phyloP scores from a whole-genome alignment of 2,113 vertebrate species.

The Chionis minor region DNA sequence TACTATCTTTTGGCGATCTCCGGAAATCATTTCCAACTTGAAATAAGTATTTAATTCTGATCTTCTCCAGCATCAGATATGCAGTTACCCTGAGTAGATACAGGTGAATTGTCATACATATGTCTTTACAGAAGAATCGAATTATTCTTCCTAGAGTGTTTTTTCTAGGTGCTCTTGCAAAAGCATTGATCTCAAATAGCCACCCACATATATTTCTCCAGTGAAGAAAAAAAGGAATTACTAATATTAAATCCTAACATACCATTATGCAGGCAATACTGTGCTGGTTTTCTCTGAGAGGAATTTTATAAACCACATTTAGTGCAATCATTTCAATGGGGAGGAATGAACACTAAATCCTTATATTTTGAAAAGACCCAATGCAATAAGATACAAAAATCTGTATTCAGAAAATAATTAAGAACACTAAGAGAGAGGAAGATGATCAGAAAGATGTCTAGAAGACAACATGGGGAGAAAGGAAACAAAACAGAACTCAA shows the following conservation, averaged over 20 bases:
- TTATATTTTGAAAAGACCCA: background rate
- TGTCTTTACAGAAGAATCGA: background rate
- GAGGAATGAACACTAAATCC: background rate
- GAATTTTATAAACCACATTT: background rate
- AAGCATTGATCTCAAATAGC: background rate
- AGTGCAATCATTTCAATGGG: background rate
- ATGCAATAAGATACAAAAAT: background rate
- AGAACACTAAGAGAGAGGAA: background rate
- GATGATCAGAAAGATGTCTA: background rate
- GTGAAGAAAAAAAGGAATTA: background rate
- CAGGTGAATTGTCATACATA: background rate
- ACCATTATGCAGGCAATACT: background rate
- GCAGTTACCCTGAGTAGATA: background rate
- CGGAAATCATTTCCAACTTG: constrained; percentile 39
- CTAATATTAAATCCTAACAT: background rate
- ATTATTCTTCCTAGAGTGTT: background rate
- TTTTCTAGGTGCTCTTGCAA: background rate
- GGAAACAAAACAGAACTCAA: background rate
- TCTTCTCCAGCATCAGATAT: constrained; percentile 35
- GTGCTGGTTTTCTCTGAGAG: background rate
- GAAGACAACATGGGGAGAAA: background rate
- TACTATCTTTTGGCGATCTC: constrained; percentile 21
- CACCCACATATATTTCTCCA: background rate
- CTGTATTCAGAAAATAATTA: background rate
- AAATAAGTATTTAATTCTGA: constrained; percentile 59